Conservation (phyloP, 2,113 vertebrate species). For the Dipodomys stephensi region DNA sequence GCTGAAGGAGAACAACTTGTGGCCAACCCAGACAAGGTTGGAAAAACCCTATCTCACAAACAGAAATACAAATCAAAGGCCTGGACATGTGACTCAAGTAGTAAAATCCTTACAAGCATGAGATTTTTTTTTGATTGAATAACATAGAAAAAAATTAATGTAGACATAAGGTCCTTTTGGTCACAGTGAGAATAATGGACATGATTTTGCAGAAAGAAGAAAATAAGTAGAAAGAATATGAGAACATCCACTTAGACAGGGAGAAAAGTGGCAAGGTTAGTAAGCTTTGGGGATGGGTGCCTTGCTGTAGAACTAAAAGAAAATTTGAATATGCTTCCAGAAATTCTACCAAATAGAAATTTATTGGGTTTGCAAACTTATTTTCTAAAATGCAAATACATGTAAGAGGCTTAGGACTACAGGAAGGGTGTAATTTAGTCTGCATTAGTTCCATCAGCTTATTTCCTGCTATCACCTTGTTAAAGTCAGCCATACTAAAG, state of each 20-base stretch:
- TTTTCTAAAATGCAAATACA: constrained; percentile 71
- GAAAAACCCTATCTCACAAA: too few relatives aligned
- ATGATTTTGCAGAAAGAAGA: background rate
- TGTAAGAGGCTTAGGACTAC: constrained; percentile 70
- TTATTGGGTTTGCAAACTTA: constrained; percentile 41
- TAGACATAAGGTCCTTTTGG: background rate
- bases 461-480: constrained; percentile 45
- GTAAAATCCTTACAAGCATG: too few relatives aligned
- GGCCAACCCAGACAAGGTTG: too few relatives aligned
- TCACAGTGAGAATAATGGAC: background rate
- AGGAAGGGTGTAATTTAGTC: constrained; percentile 55
- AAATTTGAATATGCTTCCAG: constrained; percentile 17
- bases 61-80: too few relatives aligned
- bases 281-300: background rate
- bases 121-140: too few relatives aligned
- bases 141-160: too few relatives aligned
- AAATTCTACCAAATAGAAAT: constrained; percentile 64
- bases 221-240: background rate
- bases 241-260: background rate
- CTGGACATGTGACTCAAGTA: too few relatives aligned
- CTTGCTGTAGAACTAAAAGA: constrained; percentile 2
- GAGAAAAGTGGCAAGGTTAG: background rate
- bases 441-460: constrained; percentile 74
- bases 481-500: constrained; percentile 59
- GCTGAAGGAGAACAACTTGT: too few relatives aligned